These are phyloP conservation scores for Microtus montanus DNA, from an alignment of 2,113 vertebrate species.

Conservation along the genomic window DNA sequence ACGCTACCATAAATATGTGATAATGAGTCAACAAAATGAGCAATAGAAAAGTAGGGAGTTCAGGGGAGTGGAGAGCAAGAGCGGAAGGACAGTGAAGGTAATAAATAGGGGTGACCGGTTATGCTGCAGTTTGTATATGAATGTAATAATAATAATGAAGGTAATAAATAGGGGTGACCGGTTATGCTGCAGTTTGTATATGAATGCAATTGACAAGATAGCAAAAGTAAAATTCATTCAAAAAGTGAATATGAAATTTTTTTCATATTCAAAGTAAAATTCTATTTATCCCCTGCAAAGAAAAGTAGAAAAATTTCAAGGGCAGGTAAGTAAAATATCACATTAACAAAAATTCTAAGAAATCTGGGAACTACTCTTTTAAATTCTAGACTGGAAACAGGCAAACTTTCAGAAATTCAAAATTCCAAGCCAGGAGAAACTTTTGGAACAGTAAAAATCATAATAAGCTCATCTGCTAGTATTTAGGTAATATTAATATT, in stretches of 20 bases:
- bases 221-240: background rate
- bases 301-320: slow-evolving; percentile 30
- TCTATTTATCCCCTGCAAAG: background rate
- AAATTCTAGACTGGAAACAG: background rate
- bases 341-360: slow-evolving; percentile 19
- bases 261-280: background rate
- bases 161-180: no score
- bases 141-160: background rate
- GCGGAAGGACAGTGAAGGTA: background rate
- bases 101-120: no score
- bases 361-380: background rate
- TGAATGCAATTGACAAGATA: background rate
- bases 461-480: slow-evolving; percentile 7
- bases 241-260: background rate
- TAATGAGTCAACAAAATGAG: slow-evolving; percentile 21
- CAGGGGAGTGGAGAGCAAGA: background rate
- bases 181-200: background rate
- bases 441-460: slow-evolving; percentile 21
- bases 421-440: slow-evolving; percentile 19
- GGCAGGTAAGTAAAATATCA: background rate
- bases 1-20: background rate
- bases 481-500: slow-evolving; percentile 3
- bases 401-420: background rate
- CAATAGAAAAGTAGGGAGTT: background rate
- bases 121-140: background rate